Evolutionary conservation across 2,113 vertebrate genomes (phyloP).

Genomic region (Triplophysa dalaica): DNA sequence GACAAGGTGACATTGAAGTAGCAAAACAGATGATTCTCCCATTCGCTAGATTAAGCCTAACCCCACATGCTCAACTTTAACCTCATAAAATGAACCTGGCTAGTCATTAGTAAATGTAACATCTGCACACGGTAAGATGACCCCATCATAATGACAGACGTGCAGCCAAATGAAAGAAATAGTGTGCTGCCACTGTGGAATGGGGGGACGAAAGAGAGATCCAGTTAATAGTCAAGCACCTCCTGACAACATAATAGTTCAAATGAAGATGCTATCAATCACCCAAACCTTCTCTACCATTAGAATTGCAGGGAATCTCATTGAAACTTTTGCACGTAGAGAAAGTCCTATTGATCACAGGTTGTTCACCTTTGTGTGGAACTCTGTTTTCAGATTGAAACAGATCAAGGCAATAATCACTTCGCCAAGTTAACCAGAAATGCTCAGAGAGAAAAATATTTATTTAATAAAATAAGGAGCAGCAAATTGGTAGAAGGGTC

Average conservation of each 20-base stretch:
- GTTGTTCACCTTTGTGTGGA: not conserved
- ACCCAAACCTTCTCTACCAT: not conserved
- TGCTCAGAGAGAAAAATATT: too few species aligned
- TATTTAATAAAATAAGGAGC: too few species aligned
- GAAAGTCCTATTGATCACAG: not conserved
- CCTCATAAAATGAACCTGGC: constrained; percentile 73
- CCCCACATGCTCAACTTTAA: constrained; percentile 72
- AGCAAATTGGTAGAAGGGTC: too few species aligned
- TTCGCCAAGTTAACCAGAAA: too few species aligned
- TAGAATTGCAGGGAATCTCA: not conserved
- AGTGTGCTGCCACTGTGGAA: constrained; percentile 65
- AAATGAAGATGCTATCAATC: not conserved
- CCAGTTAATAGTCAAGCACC: constrained; percentile 22
- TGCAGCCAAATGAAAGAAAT: constrained; percentile 69
- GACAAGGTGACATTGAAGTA: constrained; percentile 60
- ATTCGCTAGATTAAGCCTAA: constrained; percentile 64
- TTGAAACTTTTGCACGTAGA: not conserved
- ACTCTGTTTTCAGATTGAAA: too few species aligned
- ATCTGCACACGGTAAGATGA: constrained; percentile 73
- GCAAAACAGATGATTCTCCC: constrained; percentile 42
- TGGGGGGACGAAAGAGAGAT: constrained; percentile 54
- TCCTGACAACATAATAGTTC: not conserved
- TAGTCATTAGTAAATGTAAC: constrained; percentile 79
- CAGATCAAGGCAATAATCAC: too few species aligned
- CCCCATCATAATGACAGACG: constrained; percentile 73